Evolutionary conservation across 2,797 vertebrate species (phyloP).

Genomic region (Urosaurus nigricauda): DNA sequence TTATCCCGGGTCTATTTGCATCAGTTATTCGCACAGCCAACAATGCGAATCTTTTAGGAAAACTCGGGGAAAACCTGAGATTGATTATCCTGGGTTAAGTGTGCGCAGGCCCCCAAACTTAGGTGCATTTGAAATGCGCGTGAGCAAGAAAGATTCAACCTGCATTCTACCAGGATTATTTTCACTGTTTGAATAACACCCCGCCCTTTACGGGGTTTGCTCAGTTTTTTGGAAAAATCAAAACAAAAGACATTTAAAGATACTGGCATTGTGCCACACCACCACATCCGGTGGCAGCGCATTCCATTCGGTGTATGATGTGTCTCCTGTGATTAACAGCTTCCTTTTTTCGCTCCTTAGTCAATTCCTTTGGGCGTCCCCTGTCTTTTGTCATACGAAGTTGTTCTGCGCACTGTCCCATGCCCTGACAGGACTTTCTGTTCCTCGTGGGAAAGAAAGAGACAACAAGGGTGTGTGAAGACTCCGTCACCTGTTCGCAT

Average conservation of each 20-base stretch:
- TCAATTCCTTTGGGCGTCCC: neutral
- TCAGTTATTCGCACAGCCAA: too few species aligned
- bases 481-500: neutral
- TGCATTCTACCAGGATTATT: too few species aligned
- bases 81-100: too few species aligned
- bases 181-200: too few species aligned
- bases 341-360: neutral
- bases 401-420: neutral
- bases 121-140: too few species aligned
- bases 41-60: too few species aligned
- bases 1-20: too few species aligned
- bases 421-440: neutral
- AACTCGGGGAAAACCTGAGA: too few species aligned
- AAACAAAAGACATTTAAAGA: neutral
- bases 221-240: neutral
- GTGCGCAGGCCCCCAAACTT: too few species aligned
- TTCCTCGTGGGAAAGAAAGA: neutral
- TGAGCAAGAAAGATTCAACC: too few species aligned
- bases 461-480: neutral
- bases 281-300: neutral
- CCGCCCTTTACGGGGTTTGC: neutral
- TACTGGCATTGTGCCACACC: neutral
- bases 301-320: neutral
- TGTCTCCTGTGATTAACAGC: neutral
- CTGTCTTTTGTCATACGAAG: neutral